Percentiles rank a stretch among this genome's conserved stretches.
phyloP scores from a whole-genome alignment of 1,140 invertebrate genomes.

The Meloidogyne chitwoodi region DNA sequence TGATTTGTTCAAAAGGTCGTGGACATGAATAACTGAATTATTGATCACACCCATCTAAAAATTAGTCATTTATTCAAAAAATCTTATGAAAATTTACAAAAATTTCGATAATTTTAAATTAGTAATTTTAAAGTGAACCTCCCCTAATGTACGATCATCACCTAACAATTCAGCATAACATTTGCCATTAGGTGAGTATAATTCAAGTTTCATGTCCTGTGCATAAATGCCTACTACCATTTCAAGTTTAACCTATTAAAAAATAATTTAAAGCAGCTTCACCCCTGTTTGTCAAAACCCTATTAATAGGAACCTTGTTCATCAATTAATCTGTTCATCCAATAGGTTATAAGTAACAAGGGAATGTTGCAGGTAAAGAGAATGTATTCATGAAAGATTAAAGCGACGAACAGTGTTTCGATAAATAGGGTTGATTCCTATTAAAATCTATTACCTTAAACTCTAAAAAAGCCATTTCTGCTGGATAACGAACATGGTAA shows the following conservation, averaged over 20 bases:
- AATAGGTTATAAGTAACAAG: no score
- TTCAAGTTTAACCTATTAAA: slow-evolving; percentile 31
- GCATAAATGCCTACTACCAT: slow-evolving; percentile 28
- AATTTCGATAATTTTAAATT: no score
- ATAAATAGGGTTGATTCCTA: no score
- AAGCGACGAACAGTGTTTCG: no score
- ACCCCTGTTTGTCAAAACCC: no score
- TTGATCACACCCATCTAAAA: slow-evolving; percentile 20
- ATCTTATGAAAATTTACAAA: no score
- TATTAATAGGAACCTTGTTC: no score
- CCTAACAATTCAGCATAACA: slow-evolving; percentile 28
- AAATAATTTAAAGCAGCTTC: no score
- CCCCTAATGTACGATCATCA: slow-evolving; percentile 24
- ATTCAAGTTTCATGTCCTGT: slow-evolving; percentile 32
- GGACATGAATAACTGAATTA: slow-evolving; percentile 22
- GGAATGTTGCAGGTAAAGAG: no score
- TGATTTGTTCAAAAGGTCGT: neutral
- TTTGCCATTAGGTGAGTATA: slow-evolving; percentile 21
- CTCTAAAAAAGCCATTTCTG: slow-evolving; percentile 24
- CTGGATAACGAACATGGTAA: slow-evolving; percentile 25
- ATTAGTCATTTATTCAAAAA: no score
- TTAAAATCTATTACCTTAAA: slow-evolving; percentile 23
- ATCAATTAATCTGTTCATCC: no score
- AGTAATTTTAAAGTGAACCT: neutral
- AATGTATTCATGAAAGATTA: no score